Evolutionary conservation across 2,797 vertebrate genomes (phyloP), one percentile per base, ranked within the genome.

Genomic region (Antennarius maculatus): DNA sequence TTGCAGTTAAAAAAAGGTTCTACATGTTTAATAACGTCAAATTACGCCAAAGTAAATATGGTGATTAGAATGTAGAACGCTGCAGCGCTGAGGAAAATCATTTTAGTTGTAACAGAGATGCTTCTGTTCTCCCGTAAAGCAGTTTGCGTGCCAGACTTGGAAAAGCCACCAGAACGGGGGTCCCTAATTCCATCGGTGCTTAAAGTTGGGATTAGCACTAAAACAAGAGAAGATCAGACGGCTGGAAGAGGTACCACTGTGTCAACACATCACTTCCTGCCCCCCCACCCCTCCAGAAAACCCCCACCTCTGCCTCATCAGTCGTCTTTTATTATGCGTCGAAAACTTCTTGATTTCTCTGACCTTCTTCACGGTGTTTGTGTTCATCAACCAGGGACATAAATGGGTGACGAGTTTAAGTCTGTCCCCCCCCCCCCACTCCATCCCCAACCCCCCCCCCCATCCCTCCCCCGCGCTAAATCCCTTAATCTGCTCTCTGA

Each of bases 401-500:
- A 75, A 76, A 89, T 88, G 84, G 73, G 73, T 34, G 58, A 77
- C 66, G 77, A 74, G 80, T 83, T 84, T 72, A 84, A 89, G 66
- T 74, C 86, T 62, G 54, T 74, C 49, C 70, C 64, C 62, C 43
- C 59, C 23, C 15, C 69, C 31, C 66, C 75, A 51, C 68, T 60
- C 62, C 43, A 55, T 14, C 27, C 69, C 31, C 66, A 1, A 69
- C n/a, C n/a, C n/a, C n/a, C n/a, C n/a, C n/a, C n/a, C 23, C 23
- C 75, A 51, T 68, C 64, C 62, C 43, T 55, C 23, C 27, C 69
- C 31, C 66, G 1, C 67, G 79, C 62, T 85, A 90, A 93, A 92
- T 89, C 90, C 90, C 82, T 91, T 93, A 93, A 93, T 93, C 92
- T 91, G 85, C 86, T 89, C 83, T 77, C 53, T 71, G 79, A 85